Evolutionary conservation across 2,113 vertebrate genomes (phyloP).

Genomic region (Fulica atra): DNA sequence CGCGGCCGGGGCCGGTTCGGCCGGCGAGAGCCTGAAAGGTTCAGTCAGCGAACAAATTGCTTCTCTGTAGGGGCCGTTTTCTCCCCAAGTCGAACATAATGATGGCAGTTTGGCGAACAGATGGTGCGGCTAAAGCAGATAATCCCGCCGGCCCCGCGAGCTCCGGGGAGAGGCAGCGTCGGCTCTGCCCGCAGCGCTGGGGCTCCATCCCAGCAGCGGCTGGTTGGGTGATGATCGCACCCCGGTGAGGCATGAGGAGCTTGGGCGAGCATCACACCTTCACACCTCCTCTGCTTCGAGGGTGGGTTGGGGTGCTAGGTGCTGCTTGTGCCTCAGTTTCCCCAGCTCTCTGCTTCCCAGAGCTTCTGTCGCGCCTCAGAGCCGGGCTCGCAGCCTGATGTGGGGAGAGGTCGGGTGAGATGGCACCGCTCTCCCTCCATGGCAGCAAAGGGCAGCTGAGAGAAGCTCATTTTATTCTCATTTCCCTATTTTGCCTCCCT

Average conservation of each 20-base stretch:
- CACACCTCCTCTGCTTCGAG: not conserved
- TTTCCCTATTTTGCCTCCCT: not conserved
- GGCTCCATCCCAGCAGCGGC: not conserved
- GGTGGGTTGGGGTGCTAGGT: not conserved
- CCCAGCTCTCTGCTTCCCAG: not conserved
- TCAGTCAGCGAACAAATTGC: conserved; percentile 73
- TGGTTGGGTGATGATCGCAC: not conserved
- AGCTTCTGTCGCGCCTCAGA: not conserved
- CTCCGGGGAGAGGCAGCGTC: not conserved
- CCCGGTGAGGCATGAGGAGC: not conserved
- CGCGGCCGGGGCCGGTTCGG: not conserved
- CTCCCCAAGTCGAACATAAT: conserved; percentile 67
- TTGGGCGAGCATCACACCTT: not conserved
- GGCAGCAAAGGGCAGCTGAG: not conserved
- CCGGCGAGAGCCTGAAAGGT: conserved; percentile 54
- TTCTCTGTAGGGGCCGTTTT: conserved; percentile 71
- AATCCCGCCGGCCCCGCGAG: conserved; percentile 35
- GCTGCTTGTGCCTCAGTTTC: not conserved
- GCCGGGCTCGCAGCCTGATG: not conserved
- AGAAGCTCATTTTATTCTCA: not conserved
- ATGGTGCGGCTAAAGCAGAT: conserved; percentile 62
- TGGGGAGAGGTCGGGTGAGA: fast-evolving
- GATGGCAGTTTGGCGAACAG: conserved; percentile 67
- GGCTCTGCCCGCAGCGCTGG: not conserved
- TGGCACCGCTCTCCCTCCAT: not conserved